These are phyloP conservation scores for Stenodema calcarata DNA, from an alignment of 2,888 invertebrate genomes.

Conservation along the genomic window DNA sequence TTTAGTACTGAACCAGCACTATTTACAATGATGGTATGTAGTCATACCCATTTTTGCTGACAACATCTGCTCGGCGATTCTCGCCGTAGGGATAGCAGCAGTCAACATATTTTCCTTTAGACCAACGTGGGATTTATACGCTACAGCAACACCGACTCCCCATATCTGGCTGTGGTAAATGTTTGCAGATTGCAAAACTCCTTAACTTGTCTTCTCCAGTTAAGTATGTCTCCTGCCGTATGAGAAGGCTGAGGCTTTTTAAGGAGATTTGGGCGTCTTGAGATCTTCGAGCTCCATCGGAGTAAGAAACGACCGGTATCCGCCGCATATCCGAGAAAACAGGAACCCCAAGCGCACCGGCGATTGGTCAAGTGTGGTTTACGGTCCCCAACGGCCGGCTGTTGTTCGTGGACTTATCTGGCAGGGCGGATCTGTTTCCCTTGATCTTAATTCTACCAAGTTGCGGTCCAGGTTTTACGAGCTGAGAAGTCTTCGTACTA, in stretches of 20 bases:
- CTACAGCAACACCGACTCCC: neutral
- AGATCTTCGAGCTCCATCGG: neutral
- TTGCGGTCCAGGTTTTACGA: neutral
- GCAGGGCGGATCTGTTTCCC: neutral
- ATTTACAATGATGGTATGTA: neutral
- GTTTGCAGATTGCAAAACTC: neutral
- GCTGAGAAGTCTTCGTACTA: neutral
- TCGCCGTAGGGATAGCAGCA: neutral
- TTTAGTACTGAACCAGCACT: no score
- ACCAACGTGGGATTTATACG: neutral
- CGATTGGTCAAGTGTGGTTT: conserved; percentile 6
- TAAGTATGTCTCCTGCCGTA: neutral
- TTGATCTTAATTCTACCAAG: neutral
- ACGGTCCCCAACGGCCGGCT: neutral
- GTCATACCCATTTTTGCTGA: neutral
- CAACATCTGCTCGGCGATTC: neutral
- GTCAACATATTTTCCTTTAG: neutral
- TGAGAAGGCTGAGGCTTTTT: neutral
- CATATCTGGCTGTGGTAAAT: neutral
- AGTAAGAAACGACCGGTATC: neutral
- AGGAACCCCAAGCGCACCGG: neutral
- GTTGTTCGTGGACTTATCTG: neutral
- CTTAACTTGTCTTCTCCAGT: neutral
- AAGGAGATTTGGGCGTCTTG: neutral
- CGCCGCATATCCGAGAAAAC: conserved; percentile 1